Evolutionary conservation across 2,797 vertebrate species (phyloP).

Genomic region (Botia kubotai): DNA sequence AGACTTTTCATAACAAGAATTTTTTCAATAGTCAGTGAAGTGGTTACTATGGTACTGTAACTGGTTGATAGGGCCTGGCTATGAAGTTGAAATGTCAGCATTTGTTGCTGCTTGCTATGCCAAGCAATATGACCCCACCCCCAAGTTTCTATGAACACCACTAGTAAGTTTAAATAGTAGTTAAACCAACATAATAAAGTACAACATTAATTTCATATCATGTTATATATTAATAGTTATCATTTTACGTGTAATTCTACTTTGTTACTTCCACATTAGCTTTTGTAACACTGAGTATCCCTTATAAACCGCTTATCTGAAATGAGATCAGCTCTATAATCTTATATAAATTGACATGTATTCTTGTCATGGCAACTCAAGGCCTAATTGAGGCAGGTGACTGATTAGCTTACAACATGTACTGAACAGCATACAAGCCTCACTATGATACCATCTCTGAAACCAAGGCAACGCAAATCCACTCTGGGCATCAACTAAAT

Average conservation of each 20-base stretch:
- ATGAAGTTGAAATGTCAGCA: no score
- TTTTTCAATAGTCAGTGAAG: no score
- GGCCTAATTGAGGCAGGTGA: slow-evolving; percentile 39
- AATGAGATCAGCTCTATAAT: slow-evolving; percentile 16
- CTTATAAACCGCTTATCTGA: slow-evolving; percentile 6
- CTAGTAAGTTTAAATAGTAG: no score
- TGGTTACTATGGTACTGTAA: no score
- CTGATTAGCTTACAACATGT: slow-evolving; percentile 57
- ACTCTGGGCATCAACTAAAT: slow-evolving; percentile 53
- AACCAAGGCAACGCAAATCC: slow-evolving; percentile 75
- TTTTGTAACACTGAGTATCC: not conserved
- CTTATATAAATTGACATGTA: slow-evolving; percentile 56
- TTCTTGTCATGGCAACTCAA: slow-evolving; percentile 48
- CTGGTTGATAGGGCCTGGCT: no score
- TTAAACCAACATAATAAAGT: not conserved
- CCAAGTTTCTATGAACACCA: no score
- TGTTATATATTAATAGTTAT: not conserved
- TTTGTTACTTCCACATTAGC: not conserved
- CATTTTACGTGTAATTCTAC: not conserved
- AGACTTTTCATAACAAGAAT: no score
- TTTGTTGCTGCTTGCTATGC: no score
- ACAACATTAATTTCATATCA: slow-evolving; percentile 4
- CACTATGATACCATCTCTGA: slow-evolving; percentile 71
- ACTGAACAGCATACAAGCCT: slow-evolving; percentile 58
- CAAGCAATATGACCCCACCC: no score